Evolutionary conservation across 2,113 vertebrate genomes (phyloP), one percentile per base, ranked within the genome.

Genomic region (Aphyosemion australe): DNA sequence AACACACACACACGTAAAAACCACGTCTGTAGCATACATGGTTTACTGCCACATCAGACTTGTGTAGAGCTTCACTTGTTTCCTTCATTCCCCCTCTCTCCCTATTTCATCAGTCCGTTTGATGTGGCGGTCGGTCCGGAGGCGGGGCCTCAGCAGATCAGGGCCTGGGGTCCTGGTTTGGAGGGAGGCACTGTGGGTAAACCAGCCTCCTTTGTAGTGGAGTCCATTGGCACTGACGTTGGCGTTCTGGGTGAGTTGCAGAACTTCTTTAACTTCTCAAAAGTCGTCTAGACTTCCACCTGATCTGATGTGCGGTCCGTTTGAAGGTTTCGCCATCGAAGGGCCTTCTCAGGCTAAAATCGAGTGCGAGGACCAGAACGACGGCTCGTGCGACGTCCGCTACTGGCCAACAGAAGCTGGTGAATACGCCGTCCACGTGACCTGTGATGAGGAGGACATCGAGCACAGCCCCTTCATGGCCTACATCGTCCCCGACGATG

Each of bases 271-370:
- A 26, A 26, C 26, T 26, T 26, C 26, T 26, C 26, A 26, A n/a
- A n/a, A 5, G 26, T 26, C 26, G 26, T 5, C 26, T 5, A 26
- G 26, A 26, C 26, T 26, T 26, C 26, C 26, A 0, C 50, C 32
- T 16, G 3, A 58, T 37, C 46, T 31, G 20, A 47, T 7, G 5
- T 56, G 13, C 31, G 32, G 3, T 5, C 12, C 11, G 15, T 58
- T 37, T 18, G n/a, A 83, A 99, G 97, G 97, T 39, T 99, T 99
- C 69, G 97, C 97, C 48, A 97, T 99, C 47, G 97, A 99, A 90
- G 97, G 97, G 2, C 97, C 97, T 1, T 99, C 97, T 11, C 97
- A 99, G 87, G 97, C 97, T 0, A 97, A 95, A 80, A 99, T 99
- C 1, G 96, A 98, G 83, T 99, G 97, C 20, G 94, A 97, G 21